phyloP scores from a whole-genome alignment of 92 coral and sea anemone genomes.

The Phenganax marumi region DNA sequence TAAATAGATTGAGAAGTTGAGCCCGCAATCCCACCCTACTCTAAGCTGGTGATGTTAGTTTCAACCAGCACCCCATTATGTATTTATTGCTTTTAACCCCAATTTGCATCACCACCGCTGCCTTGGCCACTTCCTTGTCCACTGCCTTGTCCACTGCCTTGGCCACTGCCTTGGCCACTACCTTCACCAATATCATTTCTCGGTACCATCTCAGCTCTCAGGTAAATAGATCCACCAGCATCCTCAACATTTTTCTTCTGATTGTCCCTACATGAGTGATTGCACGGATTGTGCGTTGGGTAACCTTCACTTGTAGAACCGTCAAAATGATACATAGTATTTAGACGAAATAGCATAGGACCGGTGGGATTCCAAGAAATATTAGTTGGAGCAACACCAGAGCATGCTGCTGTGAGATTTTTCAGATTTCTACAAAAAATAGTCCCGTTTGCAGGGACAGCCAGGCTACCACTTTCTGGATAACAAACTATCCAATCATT shows the following conservation, averaged over 20 bases:
- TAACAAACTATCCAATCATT: constrained; percentile 69
- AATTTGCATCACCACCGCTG: not conserved
- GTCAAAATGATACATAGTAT: constrained; percentile 56
- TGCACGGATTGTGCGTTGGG: constrained; percentile 72
- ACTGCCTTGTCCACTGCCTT: not conserved
- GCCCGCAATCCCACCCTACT: too few species aligned
- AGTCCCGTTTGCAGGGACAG: constrained; percentile 26
- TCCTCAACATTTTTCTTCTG: constrained; percentile 52
- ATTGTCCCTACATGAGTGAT: not conserved
- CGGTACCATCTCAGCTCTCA: constrained; percentile 31
- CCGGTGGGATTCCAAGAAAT: not conserved
- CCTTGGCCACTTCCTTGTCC: not conserved
- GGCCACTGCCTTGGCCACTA: not conserved
- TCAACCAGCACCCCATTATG: too few species aligned
- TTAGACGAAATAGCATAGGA: not conserved
- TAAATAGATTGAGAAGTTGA: too few species aligned
- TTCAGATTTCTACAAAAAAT: constrained; percentile 54
- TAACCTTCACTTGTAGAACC: constrained; percentile 26
- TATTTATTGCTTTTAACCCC: too few species aligned
- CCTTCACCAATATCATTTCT: not conserved
- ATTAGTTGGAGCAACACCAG: constrained; percentile 14
- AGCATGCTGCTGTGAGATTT: constrained; percentile 28
- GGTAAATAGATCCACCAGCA: constrained; percentile 66
- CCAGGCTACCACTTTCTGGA: constrained; percentile 57
- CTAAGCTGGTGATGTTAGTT: too few species aligned